Evolutionary conservation across 2,113 vertebrate species (phyloP).

Genomic region (Craseonycteris thonglongyai): DNA sequence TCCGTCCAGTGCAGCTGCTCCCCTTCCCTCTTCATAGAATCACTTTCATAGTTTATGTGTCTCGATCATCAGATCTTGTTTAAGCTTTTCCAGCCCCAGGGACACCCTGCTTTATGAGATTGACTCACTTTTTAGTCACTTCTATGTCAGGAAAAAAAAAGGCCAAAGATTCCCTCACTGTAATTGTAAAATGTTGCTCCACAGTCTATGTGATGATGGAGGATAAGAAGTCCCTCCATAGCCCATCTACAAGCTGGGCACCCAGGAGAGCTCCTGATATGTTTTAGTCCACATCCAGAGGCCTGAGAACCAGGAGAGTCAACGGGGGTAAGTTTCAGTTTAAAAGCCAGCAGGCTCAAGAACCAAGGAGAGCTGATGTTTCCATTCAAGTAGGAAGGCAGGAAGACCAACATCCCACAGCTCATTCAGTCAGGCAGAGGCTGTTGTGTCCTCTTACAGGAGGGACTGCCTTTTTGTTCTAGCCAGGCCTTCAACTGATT

Average conservation of each 20-base stretch:
- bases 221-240: not conserved
- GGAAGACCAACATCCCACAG: not conserved
- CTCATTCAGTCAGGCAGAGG: not conserved
- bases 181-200: not conserved
- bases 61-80: not conserved
- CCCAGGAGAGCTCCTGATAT: not conserved
- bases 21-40: not conserved
- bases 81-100: not conserved
- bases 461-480: not conserved
- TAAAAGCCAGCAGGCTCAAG: not conserved
- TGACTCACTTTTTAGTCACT: not conserved
- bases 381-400: not conserved
- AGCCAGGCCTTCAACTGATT: not conserved
- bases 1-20: not conserved
- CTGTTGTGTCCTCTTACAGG: not conserved
- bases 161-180: not conserved
- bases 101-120: not conserved
- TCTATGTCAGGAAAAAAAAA: not conserved
- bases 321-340: not conserved
- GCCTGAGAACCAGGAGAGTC: not conserved
- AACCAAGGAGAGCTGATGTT: not conserved
- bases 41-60: not conserved
- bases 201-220: not conserved
- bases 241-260: not conserved
- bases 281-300: not conserved